Evolutionary conservation across 2,113 vertebrate species (phyloP).

Genomic region (Xiphophorus couchianus): DNA sequence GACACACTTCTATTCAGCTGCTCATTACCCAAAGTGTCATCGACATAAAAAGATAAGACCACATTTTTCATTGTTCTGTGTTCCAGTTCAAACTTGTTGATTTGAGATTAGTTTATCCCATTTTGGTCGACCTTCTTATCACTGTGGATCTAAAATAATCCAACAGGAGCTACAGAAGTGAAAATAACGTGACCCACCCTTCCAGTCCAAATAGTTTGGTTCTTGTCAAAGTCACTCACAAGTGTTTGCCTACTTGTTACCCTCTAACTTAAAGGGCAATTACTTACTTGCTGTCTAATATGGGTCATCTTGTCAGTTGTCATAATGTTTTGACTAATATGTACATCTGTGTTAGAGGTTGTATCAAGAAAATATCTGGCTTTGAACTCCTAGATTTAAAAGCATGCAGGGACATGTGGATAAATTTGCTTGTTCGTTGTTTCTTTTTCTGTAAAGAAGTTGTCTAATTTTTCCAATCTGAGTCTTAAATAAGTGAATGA

Average conservation of each 20-base stretch:
- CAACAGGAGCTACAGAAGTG: neutral
- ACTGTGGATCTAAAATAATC: too few species aligned
- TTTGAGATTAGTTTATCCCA: too few species aligned
- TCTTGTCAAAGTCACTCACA: neutral
- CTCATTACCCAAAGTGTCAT: neutral
- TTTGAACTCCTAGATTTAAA: too few species aligned
- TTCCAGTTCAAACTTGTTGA: neutral
- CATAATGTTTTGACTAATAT: too few species aligned
- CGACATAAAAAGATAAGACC: neutral
- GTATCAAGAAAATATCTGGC: too few species aligned
- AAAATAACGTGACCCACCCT: neutral
- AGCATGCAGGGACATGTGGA: too few species aligned
- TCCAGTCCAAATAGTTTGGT: neutral
- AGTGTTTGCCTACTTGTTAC: neutral
- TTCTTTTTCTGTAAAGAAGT: too few species aligned
- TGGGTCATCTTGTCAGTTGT: neutral
- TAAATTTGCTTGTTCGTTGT: too few species aligned
- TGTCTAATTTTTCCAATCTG: too few species aligned
- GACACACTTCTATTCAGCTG: too few species aligned
- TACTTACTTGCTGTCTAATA: neutral
- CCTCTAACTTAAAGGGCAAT: neutral
- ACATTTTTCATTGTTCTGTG: neutral
- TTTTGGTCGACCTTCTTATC: neutral
- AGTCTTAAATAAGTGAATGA: too few species aligned
- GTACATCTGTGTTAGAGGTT: too few species aligned